phyloP scores from a whole-genome alignment of 2,888 invertebrate genomes.

The Pharmacophagus antenor region DNA sequence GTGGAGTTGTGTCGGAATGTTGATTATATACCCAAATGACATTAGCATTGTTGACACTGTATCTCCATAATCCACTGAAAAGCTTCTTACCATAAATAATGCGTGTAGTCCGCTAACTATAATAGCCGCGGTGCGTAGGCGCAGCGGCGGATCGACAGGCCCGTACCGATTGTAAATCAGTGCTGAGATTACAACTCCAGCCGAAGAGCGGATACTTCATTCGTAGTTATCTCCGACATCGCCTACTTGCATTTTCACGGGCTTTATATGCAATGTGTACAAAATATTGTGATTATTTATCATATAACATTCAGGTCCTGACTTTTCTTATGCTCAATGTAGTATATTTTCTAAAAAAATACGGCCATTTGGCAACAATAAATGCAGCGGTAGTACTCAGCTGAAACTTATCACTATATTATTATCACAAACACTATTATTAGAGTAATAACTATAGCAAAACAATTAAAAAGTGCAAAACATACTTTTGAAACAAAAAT shows the following conservation, averaged over 20 bases:
- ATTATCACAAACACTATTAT: no score
- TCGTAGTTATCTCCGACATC: conserved; percentile 27
- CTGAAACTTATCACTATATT: no score
- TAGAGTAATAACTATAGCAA: no score
- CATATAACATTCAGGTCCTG: neutral
- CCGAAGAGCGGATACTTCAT: conserved; percentile 35
- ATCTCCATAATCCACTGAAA: conserved; percentile 75
- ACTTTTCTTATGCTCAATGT: neutral
- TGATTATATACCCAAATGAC: conserved; percentile 26
- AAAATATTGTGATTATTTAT: conserved; percentile 19
- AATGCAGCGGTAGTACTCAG: neutral
- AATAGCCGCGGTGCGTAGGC: conserved; percentile 71
- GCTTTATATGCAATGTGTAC: conserved; percentile 10
- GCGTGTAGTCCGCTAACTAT: conserved; percentile 73
- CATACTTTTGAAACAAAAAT: no score
- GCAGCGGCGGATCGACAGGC: conserved; percentile 71
- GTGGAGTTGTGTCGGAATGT: conserved; percentile 19
- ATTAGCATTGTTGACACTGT: conserved; percentile 71
- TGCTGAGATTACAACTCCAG: conserved; percentile 38
- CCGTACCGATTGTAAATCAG: conserved; percentile 79
- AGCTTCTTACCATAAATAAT: conserved; percentile 81
- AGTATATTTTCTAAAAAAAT: neutral
- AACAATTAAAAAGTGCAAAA: no score
- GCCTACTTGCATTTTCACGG: conserved; percentile 20
- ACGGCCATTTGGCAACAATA: neutral